phyloP scores from a whole-genome alignment of 30 jellyfish, hydroid and myxozoan species.

The Rhopilema esculentum region DNA sequence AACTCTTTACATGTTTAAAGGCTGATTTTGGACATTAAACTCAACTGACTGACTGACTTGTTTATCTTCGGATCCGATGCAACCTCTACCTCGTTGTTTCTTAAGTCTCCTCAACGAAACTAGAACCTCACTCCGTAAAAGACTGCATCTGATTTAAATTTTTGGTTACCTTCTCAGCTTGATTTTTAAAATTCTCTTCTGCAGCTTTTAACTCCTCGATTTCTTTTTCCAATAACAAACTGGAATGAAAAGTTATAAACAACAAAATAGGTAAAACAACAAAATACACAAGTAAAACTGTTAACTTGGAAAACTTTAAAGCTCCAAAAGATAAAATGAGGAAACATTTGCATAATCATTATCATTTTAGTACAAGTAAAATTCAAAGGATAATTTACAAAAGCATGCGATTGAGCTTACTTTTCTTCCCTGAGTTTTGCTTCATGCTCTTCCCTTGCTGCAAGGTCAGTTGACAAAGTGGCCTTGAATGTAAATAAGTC shows the following conservation, averaged over 20 bases:
- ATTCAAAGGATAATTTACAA: background rate
- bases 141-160: too few species aligned
- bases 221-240: conserved; percentile 49
- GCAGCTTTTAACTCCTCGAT: conserved; percentile 35
- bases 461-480: conserved; percentile 11
- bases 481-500: background rate
- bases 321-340: too few species aligned
- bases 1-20: too few species aligned
- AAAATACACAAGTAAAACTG: background rate
- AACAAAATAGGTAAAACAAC: background rate
- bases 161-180: conserved; percentile 47
- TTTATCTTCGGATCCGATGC: too few species aligned
- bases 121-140: too few species aligned
- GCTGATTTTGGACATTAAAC: too few species aligned
- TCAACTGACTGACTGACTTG: too few species aligned
- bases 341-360: too few species aligned
- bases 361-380: too few species aligned
- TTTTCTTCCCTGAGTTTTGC: conserved; percentile 15
- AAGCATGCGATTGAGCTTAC: conserved; percentile 1
- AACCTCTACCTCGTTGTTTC: too few species aligned
- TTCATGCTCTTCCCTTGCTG: conserved; percentile 17
- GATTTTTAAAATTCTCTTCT: conserved; percentile 29
- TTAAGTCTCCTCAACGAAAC: too few species aligned
- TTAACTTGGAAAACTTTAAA: too few species aligned
- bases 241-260: background rate